A percentile compares a stretch with the other conserved stretches of the same genome.
phyloP scores from a whole-genome alignment of 2,888 invertebrate genomes.

The Andrena flavipes region DNA sequence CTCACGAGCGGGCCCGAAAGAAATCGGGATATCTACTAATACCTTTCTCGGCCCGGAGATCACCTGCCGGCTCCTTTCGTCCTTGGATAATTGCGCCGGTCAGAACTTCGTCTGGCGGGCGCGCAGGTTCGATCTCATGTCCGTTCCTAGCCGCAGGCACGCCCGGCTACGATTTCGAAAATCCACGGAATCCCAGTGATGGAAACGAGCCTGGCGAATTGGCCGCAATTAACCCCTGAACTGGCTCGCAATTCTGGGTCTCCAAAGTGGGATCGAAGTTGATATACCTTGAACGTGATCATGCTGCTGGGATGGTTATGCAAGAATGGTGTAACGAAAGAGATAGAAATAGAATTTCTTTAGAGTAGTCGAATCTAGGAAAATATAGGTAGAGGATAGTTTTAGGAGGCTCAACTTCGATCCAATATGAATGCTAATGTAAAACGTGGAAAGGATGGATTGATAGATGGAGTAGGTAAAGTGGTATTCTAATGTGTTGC shows the following conservation, averaged over 20 bases:
- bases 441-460: no score
- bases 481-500: no score
- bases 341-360: no score
- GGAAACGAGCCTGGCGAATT: slow-evolving; percentile 18
- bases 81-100: slow-evolving; percentile 81
- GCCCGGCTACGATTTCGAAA: slow-evolving; percentile 54
- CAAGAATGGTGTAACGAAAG: not conserved
- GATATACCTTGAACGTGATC: not conserved
- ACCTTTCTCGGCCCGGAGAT: slow-evolving; percentile 73
- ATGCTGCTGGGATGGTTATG: not conserved
- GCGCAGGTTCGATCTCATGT: slow-evolving; percentile 21
- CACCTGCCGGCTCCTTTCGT: slow-evolving; percentile 81
- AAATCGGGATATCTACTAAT: slow-evolving; percentile 80
- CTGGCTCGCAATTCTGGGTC: slow-evolving; percentile 9
- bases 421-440: no score
- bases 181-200: slow-evolving; percentile 44
- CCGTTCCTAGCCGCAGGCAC: slow-evolving; percentile 43
- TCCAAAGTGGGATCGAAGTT: not conserved
- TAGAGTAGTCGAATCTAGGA: no score
- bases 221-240: slow-evolving; percentile 56
- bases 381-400: no score
- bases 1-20: slow-evolving; percentile 69
- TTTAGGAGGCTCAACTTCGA: no score
- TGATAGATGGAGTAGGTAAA: no score
- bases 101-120: slow-evolving; percentile 49